phyloP scores from a whole-genome alignment of 2,888 invertebrate species.

The Diploptera punctata region DNA sequence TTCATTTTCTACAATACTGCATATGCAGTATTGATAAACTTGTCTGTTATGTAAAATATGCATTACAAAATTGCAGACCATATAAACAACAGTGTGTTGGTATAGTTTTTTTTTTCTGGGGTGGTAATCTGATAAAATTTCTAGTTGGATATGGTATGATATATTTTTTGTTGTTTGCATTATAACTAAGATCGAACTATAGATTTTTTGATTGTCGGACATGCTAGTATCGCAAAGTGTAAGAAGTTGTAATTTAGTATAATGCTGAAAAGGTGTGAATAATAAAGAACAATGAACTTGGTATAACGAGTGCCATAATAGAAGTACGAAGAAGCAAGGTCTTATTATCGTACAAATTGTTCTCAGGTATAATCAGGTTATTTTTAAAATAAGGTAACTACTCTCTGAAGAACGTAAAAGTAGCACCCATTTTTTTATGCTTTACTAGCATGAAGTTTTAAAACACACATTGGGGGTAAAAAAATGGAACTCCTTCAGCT shows the following conservation, averaged over 20 bases:
- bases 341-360: slow-evolving; percentile 33
- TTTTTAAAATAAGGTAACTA: slow-evolving; percentile 17
- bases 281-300: slow-evolving; percentile 14
- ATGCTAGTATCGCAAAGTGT: not conserved
- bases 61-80: slow-evolving; percentile 7
- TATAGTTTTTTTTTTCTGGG: slow-evolving; percentile 4
- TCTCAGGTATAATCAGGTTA: slow-evolving; percentile 37
- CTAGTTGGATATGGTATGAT: slow-evolving; percentile 15
- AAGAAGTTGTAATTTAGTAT: no score
- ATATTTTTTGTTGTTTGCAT: slow-evolving; percentile 29
- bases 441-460: slow-evolving; percentile 2
- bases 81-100: slow-evolving; percentile 3
- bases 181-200: slow-evolving; percentile 8
- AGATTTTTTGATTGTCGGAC: not conserved
- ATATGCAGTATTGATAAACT: not conserved
- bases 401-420: slow-evolving; percentile 12
- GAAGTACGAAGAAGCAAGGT: slow-evolving; percentile 11
- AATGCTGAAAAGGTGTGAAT: no score
- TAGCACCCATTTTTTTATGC: slow-evolving; percentile 17
- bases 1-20: not conserved
- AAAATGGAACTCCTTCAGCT: no score
- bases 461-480: not conserved
- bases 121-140: slow-evolving; percentile 14
- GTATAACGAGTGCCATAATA: slow-evolving; percentile 30
- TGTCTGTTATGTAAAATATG: slow-evolving; percentile 2